These are phyloP conservation scores for Pempheris klunzingeri DNA, from an alignment of 2,797 vertebrate genomes.

Conservation along the genomic window DNA sequence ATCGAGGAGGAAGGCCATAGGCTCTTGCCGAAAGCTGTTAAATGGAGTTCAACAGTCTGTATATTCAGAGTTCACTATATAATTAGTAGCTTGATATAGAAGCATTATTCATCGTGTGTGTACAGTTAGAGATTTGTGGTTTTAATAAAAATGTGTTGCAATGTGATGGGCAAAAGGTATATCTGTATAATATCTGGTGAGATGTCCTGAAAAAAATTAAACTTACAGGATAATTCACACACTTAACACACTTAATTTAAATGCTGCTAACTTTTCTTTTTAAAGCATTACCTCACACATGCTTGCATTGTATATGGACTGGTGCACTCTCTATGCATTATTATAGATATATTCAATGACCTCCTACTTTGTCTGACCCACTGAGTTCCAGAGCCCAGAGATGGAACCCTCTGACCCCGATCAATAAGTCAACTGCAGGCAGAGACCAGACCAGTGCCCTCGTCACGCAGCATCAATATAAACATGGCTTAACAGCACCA, in stretches of 20 bases:
- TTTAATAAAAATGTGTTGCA: conserved; percentile 19
- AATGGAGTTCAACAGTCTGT: not conserved
- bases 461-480: conserved; percentile 31
- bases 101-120: not conserved
- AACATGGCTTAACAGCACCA: conserved; percentile 14
- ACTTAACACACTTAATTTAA: no score
- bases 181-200: not conserved
- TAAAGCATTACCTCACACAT: not conserved
- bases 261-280: not conserved
- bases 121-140: not conserved
- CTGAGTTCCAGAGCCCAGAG: conserved; percentile 33
- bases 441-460: conserved; percentile 34
- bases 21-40: not conserved
- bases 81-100: not conserved
- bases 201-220: not conserved
- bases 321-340: not conserved
- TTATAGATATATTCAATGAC: conserved; percentile 48
- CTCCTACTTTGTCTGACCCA: conserved; percentile 45
- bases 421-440: conserved; percentile 57
- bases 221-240: conserved; percentile 1
- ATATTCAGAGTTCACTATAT: not conserved
- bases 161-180: conserved; percentile 5
- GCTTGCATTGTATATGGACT: not conserved
- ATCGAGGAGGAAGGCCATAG: not conserved
- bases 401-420: conserved; percentile 42